A percentile compares a stretch with the other conserved stretches of the same genome.
phyloP scores from a whole-genome alignment of 2,113 vertebrate genomes.

The Myrmecobius fasciatus region DNA sequence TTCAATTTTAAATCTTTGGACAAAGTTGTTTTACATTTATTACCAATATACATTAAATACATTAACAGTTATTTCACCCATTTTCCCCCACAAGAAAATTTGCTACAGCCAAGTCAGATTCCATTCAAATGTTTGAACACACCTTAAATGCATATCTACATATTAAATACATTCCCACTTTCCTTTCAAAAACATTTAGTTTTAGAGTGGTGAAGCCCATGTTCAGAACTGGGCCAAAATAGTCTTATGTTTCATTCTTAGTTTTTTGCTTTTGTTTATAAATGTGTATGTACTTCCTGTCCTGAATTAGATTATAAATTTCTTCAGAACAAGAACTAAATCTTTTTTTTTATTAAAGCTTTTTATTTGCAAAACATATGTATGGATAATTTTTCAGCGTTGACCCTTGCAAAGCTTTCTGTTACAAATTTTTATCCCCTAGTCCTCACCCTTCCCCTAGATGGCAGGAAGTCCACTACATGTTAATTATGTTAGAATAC shows the following conservation, averaged over 20 bases:
- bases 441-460: too few species aligned
- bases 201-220: background rate
- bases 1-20: background rate
- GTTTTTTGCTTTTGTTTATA: background rate
- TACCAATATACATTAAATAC: background rate
- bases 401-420: too few species aligned
- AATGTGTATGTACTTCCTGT: background rate
- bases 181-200: background rate
- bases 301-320: constrained; percentile 36
- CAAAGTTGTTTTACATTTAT: background rate
- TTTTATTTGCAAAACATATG: too few species aligned
- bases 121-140: background rate
- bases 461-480: too few species aligned
- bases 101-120: background rate
- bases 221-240: background rate
- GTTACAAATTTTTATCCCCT: too few species aligned
- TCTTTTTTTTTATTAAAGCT: too few species aligned
- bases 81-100: background rate
- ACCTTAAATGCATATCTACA: background rate
- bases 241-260: background rate
- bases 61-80: background rate
- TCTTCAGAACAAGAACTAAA: constrained; percentile 24
- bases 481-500: too few species aligned
- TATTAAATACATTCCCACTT: background rate
- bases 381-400: too few species aligned